Evolutionary conservation across 2,888 invertebrate species (phyloP).

Genomic region (Microplitis manilae): DNA sequence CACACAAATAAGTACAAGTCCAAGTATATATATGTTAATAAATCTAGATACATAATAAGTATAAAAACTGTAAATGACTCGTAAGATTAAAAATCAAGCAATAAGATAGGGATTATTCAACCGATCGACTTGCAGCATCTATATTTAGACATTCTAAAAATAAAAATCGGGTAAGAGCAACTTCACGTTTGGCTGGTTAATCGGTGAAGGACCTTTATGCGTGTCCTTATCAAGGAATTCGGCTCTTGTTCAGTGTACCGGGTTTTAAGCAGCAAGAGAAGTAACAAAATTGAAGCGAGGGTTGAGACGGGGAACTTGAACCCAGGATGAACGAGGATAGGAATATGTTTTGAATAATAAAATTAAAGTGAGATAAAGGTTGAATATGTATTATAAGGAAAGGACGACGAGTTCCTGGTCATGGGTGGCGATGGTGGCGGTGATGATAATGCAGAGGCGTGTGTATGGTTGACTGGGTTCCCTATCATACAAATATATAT

Average conservation of each 20-base stretch:
- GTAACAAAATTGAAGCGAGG: not conserved
- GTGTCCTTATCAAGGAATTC: constrained; percentile 31
- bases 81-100: not conserved
- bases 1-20: no score
- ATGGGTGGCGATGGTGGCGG: not conserved
- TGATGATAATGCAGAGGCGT: constrained; percentile 26
- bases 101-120: constrained; percentile 12
- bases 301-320: not conserved
- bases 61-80: no score
- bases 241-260: not conserved
- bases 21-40: no score
- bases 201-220: constrained; percentile 32
- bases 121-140: not conserved
- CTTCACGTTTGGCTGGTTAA: constrained; percentile 26
- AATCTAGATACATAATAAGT: no score
- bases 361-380: not conserved
- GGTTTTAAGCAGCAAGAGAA: no score
- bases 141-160: constrained; percentile 30
- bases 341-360: not conserved
- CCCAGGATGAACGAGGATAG: not conserved
- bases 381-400: not conserved
- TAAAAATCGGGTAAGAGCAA: constrained; percentile 20
- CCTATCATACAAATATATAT: constrained; percentile 45
- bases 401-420: not conserved
- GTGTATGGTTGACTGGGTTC: constrained; percentile 53